Evolutionary conservation across 1,140 invertebrate species (phyloP).

Genomic region (Coptotermes formosanus): DNA sequence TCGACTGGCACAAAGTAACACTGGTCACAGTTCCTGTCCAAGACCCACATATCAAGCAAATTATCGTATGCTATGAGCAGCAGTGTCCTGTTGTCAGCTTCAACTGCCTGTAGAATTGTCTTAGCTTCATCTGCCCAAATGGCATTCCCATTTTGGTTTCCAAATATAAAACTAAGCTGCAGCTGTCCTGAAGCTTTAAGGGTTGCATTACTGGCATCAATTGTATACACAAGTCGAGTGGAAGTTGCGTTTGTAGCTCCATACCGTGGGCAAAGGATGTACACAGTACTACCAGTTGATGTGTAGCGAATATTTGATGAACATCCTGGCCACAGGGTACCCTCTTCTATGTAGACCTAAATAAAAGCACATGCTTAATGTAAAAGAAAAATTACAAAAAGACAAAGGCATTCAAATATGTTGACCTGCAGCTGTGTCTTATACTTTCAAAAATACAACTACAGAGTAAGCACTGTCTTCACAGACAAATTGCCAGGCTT

Average conservation of each 20-base stretch:
- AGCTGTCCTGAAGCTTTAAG: conserved; percentile 24
- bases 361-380: neutral
- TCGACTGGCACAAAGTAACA: conserved; percentile 34
- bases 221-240: conserved; percentile 19
- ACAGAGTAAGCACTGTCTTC: too few species aligned
- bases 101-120: neutral
- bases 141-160: neutral
- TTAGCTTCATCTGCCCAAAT: conserved; percentile 20
- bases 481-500: too few species aligned
- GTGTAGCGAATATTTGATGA: conserved; percentile 10
- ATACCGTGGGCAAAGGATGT: conserved; percentile 21
- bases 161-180: conserved; percentile 20
- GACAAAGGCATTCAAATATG: too few species aligned
- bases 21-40: conserved; percentile 36
- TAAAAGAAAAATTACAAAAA: too few species aligned
- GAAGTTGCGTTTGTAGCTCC: neutral
- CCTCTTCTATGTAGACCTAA: neutral
- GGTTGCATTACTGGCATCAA: neutral
- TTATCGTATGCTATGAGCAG: conserved; percentile 37
- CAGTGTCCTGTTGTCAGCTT: neutral
- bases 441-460: too few species aligned
- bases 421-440: too few species aligned
- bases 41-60: conserved; percentile 38
- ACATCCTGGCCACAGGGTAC: conserved; percentile 24
- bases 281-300: neutral